Evolutionary conservation across 2,888 invertebrate genomes (phyloP).

Genomic region (Zootermopsis nevadensis): DNA sequence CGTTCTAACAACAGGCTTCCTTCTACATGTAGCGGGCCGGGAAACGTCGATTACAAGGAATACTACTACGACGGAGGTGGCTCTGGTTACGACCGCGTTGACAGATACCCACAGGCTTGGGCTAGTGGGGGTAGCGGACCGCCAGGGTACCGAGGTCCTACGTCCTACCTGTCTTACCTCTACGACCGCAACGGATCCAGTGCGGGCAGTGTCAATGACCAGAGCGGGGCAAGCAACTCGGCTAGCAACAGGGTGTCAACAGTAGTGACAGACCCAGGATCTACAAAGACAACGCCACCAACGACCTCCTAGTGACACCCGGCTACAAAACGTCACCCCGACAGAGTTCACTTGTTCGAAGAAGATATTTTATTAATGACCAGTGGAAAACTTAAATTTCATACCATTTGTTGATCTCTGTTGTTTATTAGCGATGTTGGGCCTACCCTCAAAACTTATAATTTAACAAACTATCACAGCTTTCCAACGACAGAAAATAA

Average conservation of each 20-base stretch:
- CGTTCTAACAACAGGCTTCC: constrained; percentile 27
- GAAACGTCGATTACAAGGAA: constrained; percentile 46
- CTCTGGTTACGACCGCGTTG: neutral
- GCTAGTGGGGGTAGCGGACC: neutral
- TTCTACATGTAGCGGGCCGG: constrained; percentile 35
- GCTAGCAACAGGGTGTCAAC: constrained; percentile 25
- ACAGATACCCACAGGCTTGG: constrained; percentile 22
- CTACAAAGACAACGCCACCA: constrained; percentile 5
- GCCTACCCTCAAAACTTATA: neutral
- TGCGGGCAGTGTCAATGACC: neutral
- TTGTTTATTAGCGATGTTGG: neutral
- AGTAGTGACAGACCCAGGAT: neutral
- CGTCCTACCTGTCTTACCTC: constrained; percentile 49
- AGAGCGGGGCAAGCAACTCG: neutral
- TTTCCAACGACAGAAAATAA: neutral
- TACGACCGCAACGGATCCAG: constrained; percentile 44
- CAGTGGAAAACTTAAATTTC: neutral
- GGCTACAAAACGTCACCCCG: neutral
- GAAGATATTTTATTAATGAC: neutral
- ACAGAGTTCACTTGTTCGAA: neutral
- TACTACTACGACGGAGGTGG: constrained; percentile 44
- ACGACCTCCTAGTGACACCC: constrained; percentile 7
- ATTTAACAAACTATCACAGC: neutral
- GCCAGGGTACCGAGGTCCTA: constrained; percentile 46
- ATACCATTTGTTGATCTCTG: neutral